These are phyloP conservation scores for Rhagium mordax DNA, from an alignment of 2,888 invertebrate species.

Conservation along the genomic window DNA sequence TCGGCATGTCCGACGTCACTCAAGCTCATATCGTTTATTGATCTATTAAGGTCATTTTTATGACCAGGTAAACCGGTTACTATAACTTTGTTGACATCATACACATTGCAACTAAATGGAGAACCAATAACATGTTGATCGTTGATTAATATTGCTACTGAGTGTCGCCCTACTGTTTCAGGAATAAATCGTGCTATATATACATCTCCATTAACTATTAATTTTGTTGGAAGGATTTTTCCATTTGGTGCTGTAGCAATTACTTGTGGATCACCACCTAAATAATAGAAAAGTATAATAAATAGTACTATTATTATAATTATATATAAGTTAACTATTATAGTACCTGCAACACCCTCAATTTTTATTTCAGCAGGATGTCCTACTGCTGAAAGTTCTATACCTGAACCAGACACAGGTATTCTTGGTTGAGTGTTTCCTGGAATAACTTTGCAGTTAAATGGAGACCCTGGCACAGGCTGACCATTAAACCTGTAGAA, in stretches of 20 bases:
- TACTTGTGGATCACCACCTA: constrained; percentile 79
- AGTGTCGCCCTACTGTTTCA: constrained; percentile 89
- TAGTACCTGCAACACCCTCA: constrained; percentile 73
- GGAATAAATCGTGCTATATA: constrained; percentile 88
- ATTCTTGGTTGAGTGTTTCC: constrained; percentile 77
- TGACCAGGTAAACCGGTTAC: constrained; percentile 76
- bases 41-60: constrained; percentile 61
- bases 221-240: constrained; percentile 81
- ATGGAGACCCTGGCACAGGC: constrained; percentile 92
- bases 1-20: constrained; percentile 72
- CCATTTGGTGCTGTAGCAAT: constrained; percentile 89
- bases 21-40: constrained; percentile 65
- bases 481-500: constrained; percentile 78
- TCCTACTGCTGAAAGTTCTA: constrained; percentile 81
- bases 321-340: background rate
- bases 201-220: constrained; percentile 79
- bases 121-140: constrained; percentile 91
- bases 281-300: constrained; percentile 23
- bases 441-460: constrained; percentile 85
- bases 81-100: constrained; percentile 88
- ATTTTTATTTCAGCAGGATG: constrained; percentile 76
- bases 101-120: constrained; percentile 95
- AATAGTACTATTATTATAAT: background rate
- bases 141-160: constrained; percentile 86
- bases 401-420: constrained; percentile 77